A percentile compares a stretch with the other conserved stretches of the same genome.
Conservation (phyloP, 2,113 vertebrate genomes). For the Leptobrachium ailaonicum region DNA sequence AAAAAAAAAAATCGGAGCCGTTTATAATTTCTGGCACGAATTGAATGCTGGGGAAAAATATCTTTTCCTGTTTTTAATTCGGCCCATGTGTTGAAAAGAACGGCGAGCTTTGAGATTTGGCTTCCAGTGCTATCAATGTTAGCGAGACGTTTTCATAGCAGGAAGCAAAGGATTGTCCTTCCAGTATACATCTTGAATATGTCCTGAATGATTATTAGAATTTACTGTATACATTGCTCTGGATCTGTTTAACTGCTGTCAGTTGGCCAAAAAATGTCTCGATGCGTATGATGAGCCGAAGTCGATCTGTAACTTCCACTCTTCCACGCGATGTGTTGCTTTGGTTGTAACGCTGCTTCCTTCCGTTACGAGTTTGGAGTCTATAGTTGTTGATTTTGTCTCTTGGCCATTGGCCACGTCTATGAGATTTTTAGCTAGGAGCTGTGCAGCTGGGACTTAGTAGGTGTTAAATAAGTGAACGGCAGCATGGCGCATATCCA, state of each 20-base stretch:
- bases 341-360: constrained; percentile 28
- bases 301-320: background rate
- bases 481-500: background rate
- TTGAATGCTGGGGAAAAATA: constrained; percentile 50
- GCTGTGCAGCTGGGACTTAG: constrained; percentile 59
- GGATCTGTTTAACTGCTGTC: constrained; percentile 1
- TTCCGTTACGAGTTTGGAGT: constrained; percentile 50
- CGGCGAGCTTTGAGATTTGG: constrained; percentile 16
- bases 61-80: constrained; percentile 58
- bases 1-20: constrained; percentile 25
- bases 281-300: constrained; percentile 14
- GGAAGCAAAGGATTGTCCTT: constrained; percentile 50
- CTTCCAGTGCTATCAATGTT: constrained; percentile 52
- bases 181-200: constrained; percentile 10
- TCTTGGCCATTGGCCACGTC: constrained; percentile 59
- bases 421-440: constrained; percentile 51
- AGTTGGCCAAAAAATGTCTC: background rate
- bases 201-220: constrained; percentile 13
- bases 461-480: constrained; percentile 15
- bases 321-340: constrained; percentile 19
- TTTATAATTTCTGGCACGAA: constrained; percentile 54
- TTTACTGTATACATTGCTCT: constrained; percentile 1
- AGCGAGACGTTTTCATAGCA: constrained; percentile 54
- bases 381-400: constrained; percentile 37
- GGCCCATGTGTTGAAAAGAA: constrained; percentile 52